phyloP scores from a whole-genome alignment of 2,888 invertebrate species.

The Miltochrista miniata region DNA sequence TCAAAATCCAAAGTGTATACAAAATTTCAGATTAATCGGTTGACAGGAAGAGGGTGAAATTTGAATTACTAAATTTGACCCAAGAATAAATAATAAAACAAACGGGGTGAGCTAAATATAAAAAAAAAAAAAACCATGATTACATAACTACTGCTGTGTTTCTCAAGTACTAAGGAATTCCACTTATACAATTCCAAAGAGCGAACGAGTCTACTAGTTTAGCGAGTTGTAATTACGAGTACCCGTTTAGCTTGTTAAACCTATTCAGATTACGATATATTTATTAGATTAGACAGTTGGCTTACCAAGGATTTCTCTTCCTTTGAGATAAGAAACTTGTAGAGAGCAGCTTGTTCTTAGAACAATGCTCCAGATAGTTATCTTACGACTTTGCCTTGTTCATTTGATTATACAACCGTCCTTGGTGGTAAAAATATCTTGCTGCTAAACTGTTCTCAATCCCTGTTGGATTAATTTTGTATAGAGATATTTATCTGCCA shows the following conservation, averaged over 20 bases:
- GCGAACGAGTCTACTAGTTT: conserved; percentile 9
- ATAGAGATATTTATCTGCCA: conserved; percentile 9
- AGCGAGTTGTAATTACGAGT: conserved; percentile 36
- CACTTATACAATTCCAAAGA: no score
- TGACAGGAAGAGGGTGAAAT: no score
- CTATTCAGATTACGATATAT: conserved; percentile 39
- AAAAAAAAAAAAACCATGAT: no score
- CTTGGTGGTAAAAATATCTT: conserved; percentile 48
- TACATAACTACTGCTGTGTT: no score
- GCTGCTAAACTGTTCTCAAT: conserved; percentile 40
- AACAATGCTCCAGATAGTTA: conserved; percentile 65
- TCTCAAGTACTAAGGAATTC: no score
- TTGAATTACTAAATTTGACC: no score
- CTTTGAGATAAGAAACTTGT: conserved; percentile 65
- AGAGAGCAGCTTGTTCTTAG: conserved; percentile 56
- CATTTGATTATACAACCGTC: conserved; percentile 69
- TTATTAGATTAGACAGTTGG: conserved; percentile 46
- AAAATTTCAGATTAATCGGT: no score
- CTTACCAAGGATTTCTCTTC: conserved; percentile 55
- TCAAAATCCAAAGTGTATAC: no score
- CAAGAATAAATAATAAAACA: no score
- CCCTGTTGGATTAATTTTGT: conserved; percentile 47
- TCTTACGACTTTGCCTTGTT: conserved; percentile 66
- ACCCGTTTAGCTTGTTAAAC: conserved; percentile 35
- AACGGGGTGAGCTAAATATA: no score